phyloP scores from a whole-genome alignment of 2,797 vertebrate genomes.

The Micromesistius poutassou region DNA sequence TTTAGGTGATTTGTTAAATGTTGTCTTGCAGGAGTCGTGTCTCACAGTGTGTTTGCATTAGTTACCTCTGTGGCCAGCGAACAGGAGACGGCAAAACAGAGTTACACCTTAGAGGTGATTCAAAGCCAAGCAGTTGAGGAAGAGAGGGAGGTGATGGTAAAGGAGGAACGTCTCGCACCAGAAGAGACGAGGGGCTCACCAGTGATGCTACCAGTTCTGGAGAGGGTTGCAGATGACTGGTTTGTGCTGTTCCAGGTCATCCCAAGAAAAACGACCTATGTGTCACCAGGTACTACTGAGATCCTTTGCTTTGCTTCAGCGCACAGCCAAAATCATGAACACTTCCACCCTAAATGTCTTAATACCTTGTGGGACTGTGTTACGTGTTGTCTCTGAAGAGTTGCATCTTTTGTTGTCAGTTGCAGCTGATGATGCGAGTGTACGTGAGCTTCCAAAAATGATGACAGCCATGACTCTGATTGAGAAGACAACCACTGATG shows the following conservation, averaged over 20 bases:
- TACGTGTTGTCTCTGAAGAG: background rate
- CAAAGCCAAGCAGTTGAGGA: background rate
- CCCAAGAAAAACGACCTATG: conserved; percentile 32
- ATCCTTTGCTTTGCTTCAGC: background rate
- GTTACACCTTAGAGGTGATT: background rate
- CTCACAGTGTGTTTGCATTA: background rate
- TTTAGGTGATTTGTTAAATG: too few species aligned
- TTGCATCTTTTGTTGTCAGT: background rate
- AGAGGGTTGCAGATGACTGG: conserved; percentile 59
- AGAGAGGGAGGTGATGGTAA: conserved; percentile 17
- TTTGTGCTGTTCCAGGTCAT: conserved; percentile 54
- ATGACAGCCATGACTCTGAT: too few species aligned
- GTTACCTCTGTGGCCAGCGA: background rate
- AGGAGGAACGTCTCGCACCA: conserved; percentile 18
- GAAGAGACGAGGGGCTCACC: conserved; percentile 10
- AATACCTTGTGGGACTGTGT: background rate
- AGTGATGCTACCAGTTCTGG: conserved; percentile 14
- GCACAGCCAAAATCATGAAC: too few species aligned
- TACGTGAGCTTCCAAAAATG: too few species aligned
- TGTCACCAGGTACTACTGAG: conserved; percentile 19
- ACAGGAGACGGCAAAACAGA: background rate
- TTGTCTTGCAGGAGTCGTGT: too few species aligned
- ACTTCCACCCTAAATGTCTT: background rate
- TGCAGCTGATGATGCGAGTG: background rate
- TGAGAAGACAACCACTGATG: too few species aligned